Evolutionary conservation across 2,888 invertebrate genomes (phyloP), one percentile per base, ranked within the genome.

Genomic region (Thymelicus acteon): DNA sequence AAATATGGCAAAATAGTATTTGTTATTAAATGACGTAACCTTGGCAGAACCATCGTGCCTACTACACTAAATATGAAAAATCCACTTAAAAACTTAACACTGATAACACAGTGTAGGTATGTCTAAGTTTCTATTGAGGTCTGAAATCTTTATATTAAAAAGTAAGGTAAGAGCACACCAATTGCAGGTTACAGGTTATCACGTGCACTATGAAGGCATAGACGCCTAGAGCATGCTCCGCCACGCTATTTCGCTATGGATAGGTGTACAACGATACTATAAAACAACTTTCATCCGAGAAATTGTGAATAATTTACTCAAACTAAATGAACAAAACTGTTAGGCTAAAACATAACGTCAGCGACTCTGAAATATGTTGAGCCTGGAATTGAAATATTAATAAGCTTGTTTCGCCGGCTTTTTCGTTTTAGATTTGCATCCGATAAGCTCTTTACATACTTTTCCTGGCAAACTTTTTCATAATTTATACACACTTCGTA

Each of bases 371-470:
- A 69, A 63, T 62, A 63, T 57, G 62, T 69, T 10, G 62, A 69
- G 62, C 13, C 62, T 68, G 68, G 57, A 69, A 69, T 69, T 69
- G 62, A 69, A 69, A 69, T 69, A 69, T 69, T 63, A 67, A 61
- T 68, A 57, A 68, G 44, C 54, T 68, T 68, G 68, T 68, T 68
- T 68, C 62, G 31, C 47, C 62, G 62, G 40, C 61, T 67, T 68
- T 62, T 62, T 62, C 60, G 68, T 61, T 68, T 68, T 62, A 68
- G 54, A 68, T 61, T 69, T 62, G 68, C 68, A 69, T 44, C 62
- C 68, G 64, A 70, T 70, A 70, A 70, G 62, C 69, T 69, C 69
- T 70, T 64, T 70, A 70, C 69, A 70, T 70, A 62, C 57, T 60
- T 70, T 70, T 58, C 49, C 69, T 63, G 49, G 19, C 58, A 39